Conservation (phyloP, 2,797 vertebrate genomes). For the Nannoperca obscura region DNA sequence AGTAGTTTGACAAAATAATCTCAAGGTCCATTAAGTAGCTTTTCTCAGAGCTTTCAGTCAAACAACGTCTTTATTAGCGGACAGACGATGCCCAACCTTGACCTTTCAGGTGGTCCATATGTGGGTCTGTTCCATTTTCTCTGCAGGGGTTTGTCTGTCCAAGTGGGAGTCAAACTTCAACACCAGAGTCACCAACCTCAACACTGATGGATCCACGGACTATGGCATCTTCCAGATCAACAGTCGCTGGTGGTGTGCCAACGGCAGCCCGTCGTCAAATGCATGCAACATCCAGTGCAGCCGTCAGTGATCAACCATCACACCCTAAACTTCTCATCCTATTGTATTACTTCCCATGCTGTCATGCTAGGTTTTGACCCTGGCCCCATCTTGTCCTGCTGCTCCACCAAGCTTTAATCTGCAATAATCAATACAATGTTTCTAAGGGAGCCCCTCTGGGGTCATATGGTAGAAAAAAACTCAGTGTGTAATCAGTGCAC, state of each 20-base stretch:
- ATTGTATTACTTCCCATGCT: background rate
- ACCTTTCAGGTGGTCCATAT: background rate
- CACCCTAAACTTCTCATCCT: background rate
- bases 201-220: slow-evolving; percentile 82
- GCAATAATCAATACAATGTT: background rate
- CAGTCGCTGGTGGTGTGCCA: slow-evolving; percentile 84
- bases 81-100: too few species aligned
- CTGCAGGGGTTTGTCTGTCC: slow-evolving; percentile 85
- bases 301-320: slow-evolving; percentile 59
- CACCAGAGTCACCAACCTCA: slow-evolving; percentile 60
- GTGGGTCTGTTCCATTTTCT: slow-evolving; percentile 1
- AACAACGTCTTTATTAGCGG: too few species aligned
- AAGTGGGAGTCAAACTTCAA: slow-evolving; percentile 73
- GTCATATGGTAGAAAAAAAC: too few species aligned
- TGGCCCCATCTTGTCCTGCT: background rate
- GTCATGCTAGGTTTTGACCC: background rate
- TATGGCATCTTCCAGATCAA: slow-evolving; percentile 87
- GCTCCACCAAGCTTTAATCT: background rate
- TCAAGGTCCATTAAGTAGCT: too few species aligned
- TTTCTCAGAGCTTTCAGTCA: too few species aligned
- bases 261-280: slow-evolving; percentile 49
- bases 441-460: background rate
- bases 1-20: too few species aligned
- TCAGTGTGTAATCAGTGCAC: too few species aligned
- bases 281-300: slow-evolving; percentile 77